Evolutionary conservation across 2,888 invertebrate species (phyloP).

Genomic region (Chrysomela aeneicollis): DNA sequence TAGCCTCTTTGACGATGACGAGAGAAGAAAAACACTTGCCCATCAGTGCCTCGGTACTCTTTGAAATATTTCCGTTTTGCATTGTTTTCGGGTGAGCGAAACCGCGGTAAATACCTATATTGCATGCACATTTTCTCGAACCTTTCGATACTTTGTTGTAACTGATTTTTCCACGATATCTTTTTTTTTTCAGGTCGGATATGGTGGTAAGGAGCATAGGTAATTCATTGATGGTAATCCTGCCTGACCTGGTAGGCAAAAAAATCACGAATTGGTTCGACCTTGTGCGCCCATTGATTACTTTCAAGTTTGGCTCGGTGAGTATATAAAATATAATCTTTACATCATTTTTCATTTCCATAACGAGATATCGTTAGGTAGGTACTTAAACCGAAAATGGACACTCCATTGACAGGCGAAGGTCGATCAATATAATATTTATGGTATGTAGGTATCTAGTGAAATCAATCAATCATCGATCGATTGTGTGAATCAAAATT

Average conservation of each 20-base stretch:
- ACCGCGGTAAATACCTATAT: too few species aligned
- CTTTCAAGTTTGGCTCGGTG: conserved; percentile 94
- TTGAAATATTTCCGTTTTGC: conserved; percentile 98
- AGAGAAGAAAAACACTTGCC: conserved; percentile 89
- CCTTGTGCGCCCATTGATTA: conserved; percentile 88
- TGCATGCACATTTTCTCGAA: too few species aligned
- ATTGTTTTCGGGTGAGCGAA: conserved; percentile 87
- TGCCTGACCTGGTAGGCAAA: conserved; percentile 87
- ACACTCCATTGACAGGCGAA: not conserved
- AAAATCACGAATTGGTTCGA: conserved; percentile 93
- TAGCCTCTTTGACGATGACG: conserved; percentile 84
- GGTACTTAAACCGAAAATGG: conserved; percentile 6
- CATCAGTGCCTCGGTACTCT: conserved; percentile 87
- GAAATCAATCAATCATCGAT: not conserved
- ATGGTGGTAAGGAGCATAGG: conserved; percentile 91
- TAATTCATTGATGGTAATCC: conserved; percentile 87
- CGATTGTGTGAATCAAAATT: not conserved
- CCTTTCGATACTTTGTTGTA: too few species aligned
- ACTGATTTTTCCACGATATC: not conserved
- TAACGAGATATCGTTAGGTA: not conserved
- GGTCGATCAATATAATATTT: not conserved
- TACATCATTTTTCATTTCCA: not conserved
- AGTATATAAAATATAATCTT: conserved; percentile 56
- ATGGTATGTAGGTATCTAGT: not conserved
- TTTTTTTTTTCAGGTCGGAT: conserved; percentile 70